phyloP scores from a whole-genome alignment of 1,140 invertebrate species.

The Drosophila santomea region DNA sequence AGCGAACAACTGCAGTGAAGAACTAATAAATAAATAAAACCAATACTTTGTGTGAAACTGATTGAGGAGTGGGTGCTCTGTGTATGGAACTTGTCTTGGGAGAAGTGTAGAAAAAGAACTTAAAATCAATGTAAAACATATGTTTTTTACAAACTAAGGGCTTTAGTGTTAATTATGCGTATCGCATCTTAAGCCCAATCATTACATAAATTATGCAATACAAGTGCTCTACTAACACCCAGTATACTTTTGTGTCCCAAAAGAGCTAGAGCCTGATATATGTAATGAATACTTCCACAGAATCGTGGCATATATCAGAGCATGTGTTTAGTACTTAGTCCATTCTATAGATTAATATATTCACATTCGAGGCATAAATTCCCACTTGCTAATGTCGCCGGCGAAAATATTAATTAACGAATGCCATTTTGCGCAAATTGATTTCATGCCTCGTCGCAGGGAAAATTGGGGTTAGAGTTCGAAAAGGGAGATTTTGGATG shows the following conservation, averaged over 20 bases:
- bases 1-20: constrained; percentile 59
- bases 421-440: constrained; percentile 62
- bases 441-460: constrained; percentile 47
- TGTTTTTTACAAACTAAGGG: background rate
- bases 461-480: constrained; percentile 27
- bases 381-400: constrained; percentile 48
- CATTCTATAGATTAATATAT: constrained; percentile 36
- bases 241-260: background rate
- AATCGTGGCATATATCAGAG: constrained; percentile 18
- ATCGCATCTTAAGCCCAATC: background rate
- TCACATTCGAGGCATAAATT: constrained; percentile 48
- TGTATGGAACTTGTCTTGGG: background rate
- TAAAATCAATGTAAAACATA: background rate
- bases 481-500: background rate
- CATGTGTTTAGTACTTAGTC: constrained; percentile 9
- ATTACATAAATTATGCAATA: too few relatives aligned
- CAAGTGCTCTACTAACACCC: too few relatives aligned
- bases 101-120: too few relatives aligned
- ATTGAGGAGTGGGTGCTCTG: constrained; percentile 1
- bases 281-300: background rate
- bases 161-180: background rate
- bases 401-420: constrained; percentile 74
- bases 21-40: constrained; percentile 73
- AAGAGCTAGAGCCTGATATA: background rate
- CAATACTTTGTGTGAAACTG: constrained; percentile 15